Percentiles rank a stretch among this genome's conserved stretches.
These are phyloP conservation scores for Galeopterus variegatus DNA, from an alignment of 2,113 vertebrate species.

Conservation along the genomic window DNA sequence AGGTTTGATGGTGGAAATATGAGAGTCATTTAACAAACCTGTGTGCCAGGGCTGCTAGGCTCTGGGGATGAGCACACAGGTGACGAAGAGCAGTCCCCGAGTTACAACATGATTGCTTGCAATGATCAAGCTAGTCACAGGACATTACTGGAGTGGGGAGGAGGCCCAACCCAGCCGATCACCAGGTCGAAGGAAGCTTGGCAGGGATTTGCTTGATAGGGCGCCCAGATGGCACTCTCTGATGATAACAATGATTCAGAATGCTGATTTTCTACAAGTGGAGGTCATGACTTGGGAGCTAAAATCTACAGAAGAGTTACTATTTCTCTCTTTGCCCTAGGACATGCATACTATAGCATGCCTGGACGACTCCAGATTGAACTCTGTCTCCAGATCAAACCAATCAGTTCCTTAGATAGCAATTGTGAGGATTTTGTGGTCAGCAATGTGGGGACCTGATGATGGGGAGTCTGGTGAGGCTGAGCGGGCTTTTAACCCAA, in stretches of 20 bases:
- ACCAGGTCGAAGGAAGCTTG: background rate
- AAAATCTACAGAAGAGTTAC: background rate
- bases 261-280: constrained; percentile 34
- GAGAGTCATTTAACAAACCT: background rate
- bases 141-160: accelerated
- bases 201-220: background rate
- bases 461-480: background rate
- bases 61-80: background rate
- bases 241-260: constrained; percentile 6
- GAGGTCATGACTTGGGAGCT: background rate
- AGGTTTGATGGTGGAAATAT: background rate
- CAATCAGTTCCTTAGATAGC: background rate
- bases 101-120: background rate
- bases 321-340: background rate
- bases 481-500: background rate
- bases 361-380: background rate
- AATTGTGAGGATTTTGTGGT: background rate
- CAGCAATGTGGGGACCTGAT: background rate
- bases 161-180: no score
- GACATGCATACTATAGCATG: background rate
- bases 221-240: background rate
- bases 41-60: background rate
- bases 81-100: background rate
- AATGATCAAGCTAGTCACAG: background rate
- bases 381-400: constrained; percentile 20